Conservation (phyloP, 2,113 vertebrate species). For the Isurus oxyrinchus region DNA sequence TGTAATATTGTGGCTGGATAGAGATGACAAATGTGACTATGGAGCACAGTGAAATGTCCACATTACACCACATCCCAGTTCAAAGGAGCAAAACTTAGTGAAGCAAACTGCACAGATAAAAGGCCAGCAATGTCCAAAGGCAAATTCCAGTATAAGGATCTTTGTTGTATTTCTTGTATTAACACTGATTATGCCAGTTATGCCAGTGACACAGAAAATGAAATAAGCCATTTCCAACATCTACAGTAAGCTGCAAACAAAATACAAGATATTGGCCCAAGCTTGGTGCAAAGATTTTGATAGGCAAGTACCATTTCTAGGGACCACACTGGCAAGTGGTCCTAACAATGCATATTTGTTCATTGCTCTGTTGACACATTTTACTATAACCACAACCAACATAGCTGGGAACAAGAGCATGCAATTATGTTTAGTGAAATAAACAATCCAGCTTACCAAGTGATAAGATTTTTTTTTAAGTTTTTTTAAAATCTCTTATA, state of each 20-base stretch:
- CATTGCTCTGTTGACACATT: background rate
- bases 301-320: background rate
- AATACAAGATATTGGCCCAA: background rate
- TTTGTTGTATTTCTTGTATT: too few species aligned
- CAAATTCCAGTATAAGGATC: too few species aligned
- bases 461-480: background rate
- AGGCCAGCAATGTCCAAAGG: too few species aligned
- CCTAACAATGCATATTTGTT: background rate
- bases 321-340: background rate
- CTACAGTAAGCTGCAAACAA: background rate
- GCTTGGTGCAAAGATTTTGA: background rate
- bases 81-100: too few species aligned
- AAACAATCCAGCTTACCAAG: background rate
- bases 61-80: too few species aligned
- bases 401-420: background rate
- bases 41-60: too few species aligned
- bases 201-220: too few species aligned
- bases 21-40: too few species aligned
- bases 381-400: background rate
- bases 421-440: background rate
- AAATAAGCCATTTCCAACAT: too few species aligned
- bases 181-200: too few species aligned
- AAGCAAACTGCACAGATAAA: too few species aligned
- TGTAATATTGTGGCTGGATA: too few species aligned
- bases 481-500: background rate